Evolutionary conservation across 2,113 vertebrate genomes (phyloP), one percentile per base, ranked within the genome.

Genomic region (Lophura nycthemera): DNA sequence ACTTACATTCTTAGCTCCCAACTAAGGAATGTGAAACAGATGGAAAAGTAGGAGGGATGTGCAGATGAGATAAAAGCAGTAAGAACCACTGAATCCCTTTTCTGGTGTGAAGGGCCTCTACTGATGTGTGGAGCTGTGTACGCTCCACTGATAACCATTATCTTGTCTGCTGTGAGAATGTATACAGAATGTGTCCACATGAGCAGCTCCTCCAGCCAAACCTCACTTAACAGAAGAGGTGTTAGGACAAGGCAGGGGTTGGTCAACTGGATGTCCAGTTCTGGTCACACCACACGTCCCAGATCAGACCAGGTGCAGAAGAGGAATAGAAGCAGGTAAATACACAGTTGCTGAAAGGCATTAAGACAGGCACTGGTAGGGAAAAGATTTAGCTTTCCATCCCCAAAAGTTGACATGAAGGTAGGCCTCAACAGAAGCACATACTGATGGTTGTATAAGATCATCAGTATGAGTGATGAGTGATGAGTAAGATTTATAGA

Each of bases 1-100:
- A 87, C 42, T 71, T 87, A 47, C 24, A 95, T 86, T 78, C 56
- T 63, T 78, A n/a, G 60, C 32, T 89, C 84, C 83, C 67, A 42
- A 61, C 32, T 75, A 50, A 60, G 34, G 11, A 70, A 34, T 11
- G 9, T 40, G 54, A 73, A 72, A 76, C 8, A 86, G 42, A 75
- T 43, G 38, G 54, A 32, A 40, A 71, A 86, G 43, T 7, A 65
- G 52, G 70, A 89, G 48, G 25, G 8, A 65, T 36, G 50, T 57
- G 32, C 56, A 78, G 74, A 30, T 73, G 81, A 79, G 63, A 38
- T 19, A 75, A 87, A 87, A 91, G 82, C 71, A 52, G 22, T 48
- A 30, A 30, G 30, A 92, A 81, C 20, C 77, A 45, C 60, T 10
- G 9, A 88, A 72, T 75, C 38, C 29, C 21, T 92, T 81, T 90